Evolutionary conservation across 2,797 vertebrate species (phyloP).

Genomic region (Melanotaenia nigrans): DNA sequence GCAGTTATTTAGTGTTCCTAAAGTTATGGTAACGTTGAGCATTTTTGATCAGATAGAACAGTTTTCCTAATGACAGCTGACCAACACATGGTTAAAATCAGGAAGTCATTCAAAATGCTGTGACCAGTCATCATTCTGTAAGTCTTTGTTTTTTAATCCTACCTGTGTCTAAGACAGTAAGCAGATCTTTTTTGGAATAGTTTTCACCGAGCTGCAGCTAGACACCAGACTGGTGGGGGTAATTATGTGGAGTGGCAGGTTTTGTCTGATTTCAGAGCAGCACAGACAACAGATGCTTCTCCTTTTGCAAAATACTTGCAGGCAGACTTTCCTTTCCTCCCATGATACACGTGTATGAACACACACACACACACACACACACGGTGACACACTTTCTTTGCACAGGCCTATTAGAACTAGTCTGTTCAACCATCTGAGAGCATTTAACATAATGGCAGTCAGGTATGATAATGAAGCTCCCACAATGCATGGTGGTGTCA

Average conservation of each 20-base stretch:
- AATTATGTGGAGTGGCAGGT: constrained; percentile 17
- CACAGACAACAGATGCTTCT: constrained; percentile 48
- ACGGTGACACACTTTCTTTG: constrained; percentile 32
- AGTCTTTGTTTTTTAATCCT: constrained; percentile 5
- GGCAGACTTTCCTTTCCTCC: constrained; percentile 46
- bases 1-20: not conserved
- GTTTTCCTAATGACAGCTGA: not conserved
- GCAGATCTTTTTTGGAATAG: constrained; percentile 22
- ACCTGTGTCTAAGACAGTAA: constrained; percentile 37
- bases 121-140: constrained; percentile 27
- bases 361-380: constrained; percentile 31
- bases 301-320: constrained; percentile 39
- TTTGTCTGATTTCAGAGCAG: constrained; percentile 29
- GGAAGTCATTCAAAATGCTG: constrained; percentile 15
- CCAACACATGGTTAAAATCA: constrained; percentile 22
- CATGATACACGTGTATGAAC: not conserved
- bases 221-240: constrained; percentile 1
- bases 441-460: constrained; percentile 68
- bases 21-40: not conserved
- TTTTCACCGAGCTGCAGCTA: constrained; percentile 41
- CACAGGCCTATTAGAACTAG: constrained; percentile 47
- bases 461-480: constrained; percentile 74
- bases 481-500: constrained; percentile 46
- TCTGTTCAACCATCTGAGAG: constrained; percentile 61
- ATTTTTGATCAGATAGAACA: not conserved